Percentiles rank a stretch among this genome's conserved stretches.
Evolutionary conservation across 2,113 vertebrate species (phyloP).

Genomic region (Cyprinodon brontotheroides): DNA sequence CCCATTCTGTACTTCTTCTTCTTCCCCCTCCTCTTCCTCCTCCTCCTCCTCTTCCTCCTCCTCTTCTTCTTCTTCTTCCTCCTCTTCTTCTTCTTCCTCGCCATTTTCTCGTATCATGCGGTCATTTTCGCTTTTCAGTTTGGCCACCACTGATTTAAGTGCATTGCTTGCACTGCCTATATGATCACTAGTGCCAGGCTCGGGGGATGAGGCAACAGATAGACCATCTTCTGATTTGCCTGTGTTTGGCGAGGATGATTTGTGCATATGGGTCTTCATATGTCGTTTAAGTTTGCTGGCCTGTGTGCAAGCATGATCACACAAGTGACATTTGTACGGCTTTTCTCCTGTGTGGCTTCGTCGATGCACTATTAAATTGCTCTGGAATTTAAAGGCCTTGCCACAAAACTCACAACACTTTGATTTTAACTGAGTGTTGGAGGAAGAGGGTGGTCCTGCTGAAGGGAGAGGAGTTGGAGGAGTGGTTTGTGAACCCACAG

Average conservation of each 20-base stretch:
- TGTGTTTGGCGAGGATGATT: constrained; percentile 94
- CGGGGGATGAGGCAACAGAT: constrained; percentile 94
- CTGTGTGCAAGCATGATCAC: constrained; percentile 99
- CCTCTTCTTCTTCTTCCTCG: constrained; percentile 94
- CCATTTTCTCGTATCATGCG: constrained; percentile 92
- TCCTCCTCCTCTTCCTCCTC: constrained; percentile 95
- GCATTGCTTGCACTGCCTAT: constrained; percentile 95
- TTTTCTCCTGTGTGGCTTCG: constrained; percentile 99
- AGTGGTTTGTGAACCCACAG: constrained; percentile 90
- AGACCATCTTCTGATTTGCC: constrained; percentile 97
- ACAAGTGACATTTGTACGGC: constrained; percentile 98
- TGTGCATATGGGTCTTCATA: constrained; percentile 99
- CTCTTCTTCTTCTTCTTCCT: constrained; percentile 97
- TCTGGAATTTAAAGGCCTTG: constrained; percentile 99
- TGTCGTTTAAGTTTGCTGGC: constrained; percentile 99
- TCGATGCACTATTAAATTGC: constrained; percentile 97
- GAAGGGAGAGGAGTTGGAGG: constrained; percentile 72
- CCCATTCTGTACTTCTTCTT: constrained; percentile 88
- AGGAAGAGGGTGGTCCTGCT: constrained; percentile 66
- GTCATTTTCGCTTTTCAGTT: constrained; percentile 94
- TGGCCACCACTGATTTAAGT: constrained; percentile 97
- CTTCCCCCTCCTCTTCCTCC: constrained; percentile 88
- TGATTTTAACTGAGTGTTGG: constrained; percentile 86
- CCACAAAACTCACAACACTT: constrained; percentile 99
- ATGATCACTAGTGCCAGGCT: constrained; percentile 96